Conservation (phyloP, 2,113 vertebrate genomes). For the Ophthalmolycus amberensis region DNA sequence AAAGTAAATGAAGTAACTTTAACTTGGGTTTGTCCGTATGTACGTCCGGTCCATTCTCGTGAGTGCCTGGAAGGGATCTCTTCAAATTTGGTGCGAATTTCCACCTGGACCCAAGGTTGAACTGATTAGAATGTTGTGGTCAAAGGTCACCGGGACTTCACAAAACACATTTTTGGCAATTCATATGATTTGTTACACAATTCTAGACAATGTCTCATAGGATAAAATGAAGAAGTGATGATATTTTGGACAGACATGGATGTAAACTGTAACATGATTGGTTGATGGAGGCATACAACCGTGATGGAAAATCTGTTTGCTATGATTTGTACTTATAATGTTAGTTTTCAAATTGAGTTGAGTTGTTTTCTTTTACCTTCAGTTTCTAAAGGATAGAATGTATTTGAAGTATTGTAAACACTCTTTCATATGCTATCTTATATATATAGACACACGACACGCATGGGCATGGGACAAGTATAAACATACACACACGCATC, state of each 20-base stretch:
- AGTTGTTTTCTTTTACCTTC: background rate
- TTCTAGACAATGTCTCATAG: background rate
- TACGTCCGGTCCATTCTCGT: too few species aligned
- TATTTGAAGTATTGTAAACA: slow-evolving; percentile 9
- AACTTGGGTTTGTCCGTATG: background rate
- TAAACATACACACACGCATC: background rate
- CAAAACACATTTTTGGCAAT: background rate
- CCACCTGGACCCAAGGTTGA: too few species aligned
- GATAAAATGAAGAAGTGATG: background rate
- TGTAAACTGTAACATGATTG: background rate
- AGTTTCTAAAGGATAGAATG: slow-evolving; percentile 15
- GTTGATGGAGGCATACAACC: background rate
- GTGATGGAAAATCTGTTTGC: background rate
- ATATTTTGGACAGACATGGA: background rate
- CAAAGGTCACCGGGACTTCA: too few species aligned
- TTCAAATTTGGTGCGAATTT: too few species aligned
- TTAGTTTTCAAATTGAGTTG: slow-evolving; percentile 4
- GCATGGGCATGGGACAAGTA: slow-evolving; percentile 21
- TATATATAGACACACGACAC: slow-evolving; percentile 34
- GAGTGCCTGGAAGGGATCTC: too few species aligned
- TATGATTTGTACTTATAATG: background rate
- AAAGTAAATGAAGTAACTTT: background rate
- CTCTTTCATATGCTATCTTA: slow-evolving; percentile 11
- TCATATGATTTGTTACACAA: background rate
- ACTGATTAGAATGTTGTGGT: too few species aligned